Base-by-base conservation (phyloP, 2,888 invertebrate genomes). In the Pimpla rufipes region DNA sequence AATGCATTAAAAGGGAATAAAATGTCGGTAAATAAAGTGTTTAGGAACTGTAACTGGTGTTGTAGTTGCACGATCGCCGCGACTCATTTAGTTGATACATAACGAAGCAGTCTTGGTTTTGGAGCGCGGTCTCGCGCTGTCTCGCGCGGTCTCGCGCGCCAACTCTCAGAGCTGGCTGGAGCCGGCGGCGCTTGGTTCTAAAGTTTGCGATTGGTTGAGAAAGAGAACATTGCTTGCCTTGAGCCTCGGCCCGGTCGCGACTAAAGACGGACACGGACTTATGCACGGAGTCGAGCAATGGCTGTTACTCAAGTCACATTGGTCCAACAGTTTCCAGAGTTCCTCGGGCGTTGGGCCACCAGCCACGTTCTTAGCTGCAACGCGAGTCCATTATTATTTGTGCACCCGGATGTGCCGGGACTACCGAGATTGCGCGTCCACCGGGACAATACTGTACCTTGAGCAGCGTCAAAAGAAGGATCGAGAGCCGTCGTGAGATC, bases 401-500 rank as follows among this genome's bases (percentile, higher is more conserved):
- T n/a, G 8, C 6, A 47, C n/a, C 16, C 16, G n/a, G 16, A 47
- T 47, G 47, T 47, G n/a, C 4, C n/a, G n/a, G n/a, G n/a, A n/a
- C n/a, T n/a, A 45, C 13, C 2, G 3, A 45, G 1, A 11, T 45
- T 45, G 4, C n/a, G 45, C n/a, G n/a, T n/a, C n/a, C n/a, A 45
- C n/a, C 1, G 13, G 45, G 13, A 45, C 0, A 55, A 23, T 45
- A 42, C n/a, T 8, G 23, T 90, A 94, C 94, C 94, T 91, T 93
- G 92, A 87, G 94, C 94, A 88, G 94, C 93, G 92, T 94, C 94
- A 90, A 94, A 93, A 87, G 93, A 89, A 86, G 97, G 95, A 93
- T 99, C 98, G 73, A 99, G 94, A 13, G 98, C 99, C 10, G 98
- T 99, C 13, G 98, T 98, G 83, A 99, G 95, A 94, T 99, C 99